Conservation (phyloP, 2,888 invertebrate genomes). For the Conomelus anceps region DNA sequence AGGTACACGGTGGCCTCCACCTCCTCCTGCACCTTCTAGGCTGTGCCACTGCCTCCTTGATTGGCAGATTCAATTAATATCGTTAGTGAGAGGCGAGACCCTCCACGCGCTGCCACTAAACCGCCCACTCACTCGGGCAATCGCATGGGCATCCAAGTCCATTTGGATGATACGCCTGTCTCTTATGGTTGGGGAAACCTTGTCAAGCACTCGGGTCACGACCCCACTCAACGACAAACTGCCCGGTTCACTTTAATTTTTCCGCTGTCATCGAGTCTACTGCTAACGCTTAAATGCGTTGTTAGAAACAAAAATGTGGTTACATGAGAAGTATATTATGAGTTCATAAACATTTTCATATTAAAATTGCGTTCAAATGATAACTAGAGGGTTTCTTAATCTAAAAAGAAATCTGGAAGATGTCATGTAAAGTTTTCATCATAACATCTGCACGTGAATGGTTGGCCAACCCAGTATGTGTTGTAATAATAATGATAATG, state of each 20-base stretch:
- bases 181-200: too few relatives aligned
- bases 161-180: too few relatives aligned
- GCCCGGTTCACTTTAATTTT: background rate
- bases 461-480: too few relatives aligned
- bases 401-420: background rate
- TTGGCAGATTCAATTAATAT: background rate
- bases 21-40: too few relatives aligned
- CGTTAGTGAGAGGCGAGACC: background rate
- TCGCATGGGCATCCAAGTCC: too few relatives aligned
- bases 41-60: background rate
- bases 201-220: background rate
- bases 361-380: background rate
- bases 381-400: background rate
- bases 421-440: too few relatives aligned
- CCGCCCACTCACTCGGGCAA: background rate
- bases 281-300: background rate
- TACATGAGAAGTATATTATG: background rate
- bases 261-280: background rate
- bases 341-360: background rate
- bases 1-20: background rate
- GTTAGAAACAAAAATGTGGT: background rate
- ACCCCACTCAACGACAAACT: background rate
- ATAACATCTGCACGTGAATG: too few relatives aligned
- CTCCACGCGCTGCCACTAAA: background rate
- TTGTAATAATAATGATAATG: too few relatives aligned